These are phyloP conservation scores for Tenebrio molitor DNA, from an alignment of 1,140 invertebrate genomes.

Conservation along the genomic window DNA sequence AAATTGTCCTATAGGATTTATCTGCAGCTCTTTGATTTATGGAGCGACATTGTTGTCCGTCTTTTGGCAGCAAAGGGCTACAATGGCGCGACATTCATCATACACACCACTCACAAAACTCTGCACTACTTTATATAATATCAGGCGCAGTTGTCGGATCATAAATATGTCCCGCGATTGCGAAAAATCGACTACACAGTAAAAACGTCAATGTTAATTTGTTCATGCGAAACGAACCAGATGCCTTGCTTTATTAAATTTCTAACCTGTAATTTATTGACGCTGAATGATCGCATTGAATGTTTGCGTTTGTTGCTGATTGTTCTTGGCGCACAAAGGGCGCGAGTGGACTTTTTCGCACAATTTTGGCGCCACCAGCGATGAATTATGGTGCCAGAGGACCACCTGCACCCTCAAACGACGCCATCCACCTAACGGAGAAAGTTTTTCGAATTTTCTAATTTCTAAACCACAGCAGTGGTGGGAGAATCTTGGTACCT, in stretches of 20 bases:
- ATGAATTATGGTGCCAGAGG: too few relatives aligned
- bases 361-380: too few relatives aligned
- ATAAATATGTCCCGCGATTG: constrained; percentile 48
- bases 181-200: constrained; percentile 48
- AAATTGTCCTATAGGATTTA: constrained; percentile 55
- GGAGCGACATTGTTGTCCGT: constrained; percentile 63
- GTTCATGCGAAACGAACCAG: constrained; percentile 52
- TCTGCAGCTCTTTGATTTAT: constrained; percentile 63
- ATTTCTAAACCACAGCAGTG: too few relatives aligned
- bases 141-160: constrained; percentile 48
- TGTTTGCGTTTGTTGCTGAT: constrained; percentile 24
- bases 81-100: constrained; percentile 61
- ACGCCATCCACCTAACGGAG: too few relatives aligned
- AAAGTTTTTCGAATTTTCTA: too few relatives aligned
- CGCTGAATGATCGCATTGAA: constrained; percentile 12
- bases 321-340: neutral
- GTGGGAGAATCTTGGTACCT: too few relatives aligned
- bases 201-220: constrained; percentile 57
- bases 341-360: too few relatives aligned
- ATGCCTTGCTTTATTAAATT: constrained; percentile 57
- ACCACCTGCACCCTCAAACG: too few relatives aligned
- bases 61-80: constrained; percentile 59
- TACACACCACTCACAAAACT: constrained; percentile 42
- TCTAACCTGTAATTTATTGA: constrained; percentile 44
- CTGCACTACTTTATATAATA: constrained; percentile 42